Evolutionary conservation across 2,888 invertebrate genomes (phyloP).

Genomic region (Zaprionus obscuricornis): DNA sequence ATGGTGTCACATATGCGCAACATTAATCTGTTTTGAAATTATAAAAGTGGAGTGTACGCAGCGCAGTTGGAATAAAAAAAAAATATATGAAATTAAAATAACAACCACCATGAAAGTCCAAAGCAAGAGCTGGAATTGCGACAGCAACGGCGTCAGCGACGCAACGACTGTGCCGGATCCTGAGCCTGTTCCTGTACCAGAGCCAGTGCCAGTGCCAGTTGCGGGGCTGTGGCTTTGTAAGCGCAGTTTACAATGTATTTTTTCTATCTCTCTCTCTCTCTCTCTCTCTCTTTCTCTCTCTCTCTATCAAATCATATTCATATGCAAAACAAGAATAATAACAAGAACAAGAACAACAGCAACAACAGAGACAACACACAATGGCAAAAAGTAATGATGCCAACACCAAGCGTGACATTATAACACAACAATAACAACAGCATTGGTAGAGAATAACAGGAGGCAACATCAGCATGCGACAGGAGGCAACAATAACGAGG

Average conservation of each 20-base stretch:
- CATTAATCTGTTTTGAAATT: conserved; percentile 82
- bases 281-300: neutral
- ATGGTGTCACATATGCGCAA: conserved; percentile 79
- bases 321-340: conserved; percentile 68
- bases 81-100: conserved; percentile 73
- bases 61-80: conserved; percentile 18
- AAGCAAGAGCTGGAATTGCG: conserved; percentile 17
- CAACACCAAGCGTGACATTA: conserved; percentile 75
- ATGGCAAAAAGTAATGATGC: conserved; percentile 75
- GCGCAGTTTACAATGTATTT: conserved; percentile 70
- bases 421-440: conserved; percentile 35
- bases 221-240: conserved; percentile 60
- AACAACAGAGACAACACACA: conserved; percentile 48
- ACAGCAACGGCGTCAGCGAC: conserved; percentile 2
- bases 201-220: conserved; percentile 23
- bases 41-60: conserved; percentile 71
- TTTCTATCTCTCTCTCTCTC: neutral
- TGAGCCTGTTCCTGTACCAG: conserved; percentile 1
- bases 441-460: conserved; percentile 16
- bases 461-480: conserved; percentile 42
- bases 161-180: neutral
- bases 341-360: conserved; percentile 54
- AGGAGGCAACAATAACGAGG: conserved; percentile 78
- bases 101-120: conserved; percentile 60
- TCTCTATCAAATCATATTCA: conserved; percentile 71